A percentile compares a stretch with the other conserved stretches of the same genome.
These are phyloP conservation scores for Grallaria varia DNA, from an alignment of 2,113 vertebrate species.

Conservation along the genomic window DNA sequence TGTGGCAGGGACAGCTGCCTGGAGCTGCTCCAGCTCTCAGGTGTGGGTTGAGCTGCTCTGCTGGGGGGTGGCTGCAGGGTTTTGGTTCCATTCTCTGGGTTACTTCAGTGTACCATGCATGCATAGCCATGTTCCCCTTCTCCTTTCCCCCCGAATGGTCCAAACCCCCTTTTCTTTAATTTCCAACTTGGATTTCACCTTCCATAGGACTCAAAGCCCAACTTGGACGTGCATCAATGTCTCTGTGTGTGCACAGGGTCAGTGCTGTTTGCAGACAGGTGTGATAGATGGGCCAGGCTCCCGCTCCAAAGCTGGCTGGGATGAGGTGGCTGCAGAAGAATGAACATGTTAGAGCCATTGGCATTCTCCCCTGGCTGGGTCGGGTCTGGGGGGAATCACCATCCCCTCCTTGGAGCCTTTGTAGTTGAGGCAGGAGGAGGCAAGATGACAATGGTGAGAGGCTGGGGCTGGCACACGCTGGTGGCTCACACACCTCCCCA, in stretches of 20 bases:
- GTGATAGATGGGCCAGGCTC: neutral
- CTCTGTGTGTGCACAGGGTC: accelerated
- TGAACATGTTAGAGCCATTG: neutral
- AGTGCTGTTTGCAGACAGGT: neutral
- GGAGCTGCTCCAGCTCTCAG: neutral
- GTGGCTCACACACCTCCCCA: accelerated
- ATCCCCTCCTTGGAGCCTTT: neutral
- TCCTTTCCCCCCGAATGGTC: neutral
- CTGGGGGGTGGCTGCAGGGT: neutral
- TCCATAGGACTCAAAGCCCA: neutral
- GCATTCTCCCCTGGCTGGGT: neutral
- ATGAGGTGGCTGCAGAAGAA: neutral
- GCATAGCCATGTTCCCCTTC: neutral
- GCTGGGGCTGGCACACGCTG: neutral
- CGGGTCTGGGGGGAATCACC: accelerated
- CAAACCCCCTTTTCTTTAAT: neutral
- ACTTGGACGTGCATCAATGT: neutral
- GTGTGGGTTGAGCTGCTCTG: neutral
- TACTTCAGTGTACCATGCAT: accelerated
- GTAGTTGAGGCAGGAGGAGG: neutral
- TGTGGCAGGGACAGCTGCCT: neutral
- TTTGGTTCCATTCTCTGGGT: neutral
- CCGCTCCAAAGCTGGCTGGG: neutral
- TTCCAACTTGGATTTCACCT: neutral
- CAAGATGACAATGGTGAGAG: accelerated